phyloP scores from a whole-genome alignment of 2,888 invertebrate species.

The Sinhomidia bicolor region DNA sequence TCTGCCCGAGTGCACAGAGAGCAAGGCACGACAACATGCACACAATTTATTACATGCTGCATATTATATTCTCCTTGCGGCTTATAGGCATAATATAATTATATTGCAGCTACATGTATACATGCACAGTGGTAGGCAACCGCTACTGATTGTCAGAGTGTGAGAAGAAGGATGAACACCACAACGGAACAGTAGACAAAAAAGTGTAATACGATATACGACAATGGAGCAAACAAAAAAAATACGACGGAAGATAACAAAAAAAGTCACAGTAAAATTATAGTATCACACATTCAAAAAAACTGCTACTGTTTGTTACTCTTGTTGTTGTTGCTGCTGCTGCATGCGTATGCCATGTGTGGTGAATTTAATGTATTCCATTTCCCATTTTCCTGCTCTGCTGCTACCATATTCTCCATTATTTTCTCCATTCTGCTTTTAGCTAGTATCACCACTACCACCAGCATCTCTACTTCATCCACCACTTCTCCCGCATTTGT shows the following conservation, averaged over 20 bases:
- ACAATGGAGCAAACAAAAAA: conserved; percentile 51
- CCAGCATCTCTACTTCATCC: no score
- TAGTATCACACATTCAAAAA: conserved; percentile 30
- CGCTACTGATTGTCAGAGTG: conserved; percentile 44
- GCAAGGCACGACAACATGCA: conserved; percentile 12
- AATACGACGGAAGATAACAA: conserved; percentile 35
- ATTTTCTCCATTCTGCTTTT: conserved; percentile 42
- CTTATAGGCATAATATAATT: not conserved
- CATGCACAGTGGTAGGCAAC: not conserved
- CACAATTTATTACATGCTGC: conserved; percentile 23
- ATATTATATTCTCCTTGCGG: no score
- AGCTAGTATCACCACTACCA: not conserved
- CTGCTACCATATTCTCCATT: conserved; percentile 25
- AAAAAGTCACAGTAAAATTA: conserved; percentile 35
- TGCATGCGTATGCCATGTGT: conserved; percentile 68
- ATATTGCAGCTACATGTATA: not conserved
- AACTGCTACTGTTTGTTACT: not conserved
- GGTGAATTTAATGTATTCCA: conserved; percentile 68
- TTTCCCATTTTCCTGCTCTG: conserved; percentile 41
- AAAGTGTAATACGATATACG: conserved; percentile 56
- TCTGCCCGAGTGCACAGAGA: not conserved
- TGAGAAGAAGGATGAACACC: conserved; percentile 61
- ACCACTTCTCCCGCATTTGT: not conserved
- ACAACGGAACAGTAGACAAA: conserved; percentile 41
- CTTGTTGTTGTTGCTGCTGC: not conserved